phyloP scores from a whole-genome alignment of 1,140 invertebrate species.

The Caenorhabditis tropicalis region DNA sequence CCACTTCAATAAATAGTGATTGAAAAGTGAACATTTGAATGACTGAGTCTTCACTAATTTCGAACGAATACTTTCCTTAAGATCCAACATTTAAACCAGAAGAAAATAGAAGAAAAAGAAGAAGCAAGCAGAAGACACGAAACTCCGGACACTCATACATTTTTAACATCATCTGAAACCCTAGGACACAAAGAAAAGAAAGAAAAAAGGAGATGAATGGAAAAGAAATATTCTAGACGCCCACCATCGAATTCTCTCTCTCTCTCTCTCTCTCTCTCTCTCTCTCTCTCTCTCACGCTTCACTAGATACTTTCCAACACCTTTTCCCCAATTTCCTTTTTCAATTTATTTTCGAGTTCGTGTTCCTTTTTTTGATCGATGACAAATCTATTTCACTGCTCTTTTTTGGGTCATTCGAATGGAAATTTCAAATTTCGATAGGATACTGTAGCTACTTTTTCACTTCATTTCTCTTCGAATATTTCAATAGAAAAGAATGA shows the following conservation, averaged over 20 bases:
- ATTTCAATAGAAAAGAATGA: too few species aligned
- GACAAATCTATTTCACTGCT: too few species aligned
- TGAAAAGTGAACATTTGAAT: not conserved
- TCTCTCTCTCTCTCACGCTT: not conserved
- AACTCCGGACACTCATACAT: constrained; percentile 21
- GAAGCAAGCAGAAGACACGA: not conserved
- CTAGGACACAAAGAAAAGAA: not conserved
- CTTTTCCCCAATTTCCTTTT: not conserved
- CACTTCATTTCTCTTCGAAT: too few species aligned
- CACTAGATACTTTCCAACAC: not conserved
- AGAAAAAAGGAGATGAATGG: not conserved
- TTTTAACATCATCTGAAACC: constrained; percentile 29
- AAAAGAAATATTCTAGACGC: constrained; percentile 6
- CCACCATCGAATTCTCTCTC: not conserved
- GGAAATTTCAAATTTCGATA: too few species aligned
- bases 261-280: not conserved
- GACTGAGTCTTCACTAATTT: too few species aligned
- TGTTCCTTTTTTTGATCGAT: too few species aligned
- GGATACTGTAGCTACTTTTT: too few species aligned
- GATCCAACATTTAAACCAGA: not conserved
- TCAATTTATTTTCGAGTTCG: too few species aligned
- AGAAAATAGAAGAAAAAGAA: not conserved
- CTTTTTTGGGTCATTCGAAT: too few species aligned
- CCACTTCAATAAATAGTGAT: too few species aligned
- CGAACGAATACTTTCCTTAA: too few species aligned